These are phyloP conservation scores for Cepaea nemoralis DNA, from an alignment of 1,140 invertebrate species.

Conservation along the genomic window DNA sequence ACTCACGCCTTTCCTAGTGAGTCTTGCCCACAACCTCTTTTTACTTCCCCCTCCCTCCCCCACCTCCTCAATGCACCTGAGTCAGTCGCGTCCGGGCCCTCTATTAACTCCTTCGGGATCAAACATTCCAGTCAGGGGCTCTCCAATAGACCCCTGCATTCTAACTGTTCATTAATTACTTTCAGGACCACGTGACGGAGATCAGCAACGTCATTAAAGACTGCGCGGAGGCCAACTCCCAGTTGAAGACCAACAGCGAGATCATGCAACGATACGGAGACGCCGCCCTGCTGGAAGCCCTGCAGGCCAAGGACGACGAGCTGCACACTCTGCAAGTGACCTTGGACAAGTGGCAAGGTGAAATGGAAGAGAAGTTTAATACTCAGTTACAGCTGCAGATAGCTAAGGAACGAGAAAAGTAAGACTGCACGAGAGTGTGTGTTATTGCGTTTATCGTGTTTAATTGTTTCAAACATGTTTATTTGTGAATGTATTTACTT, in stretches of 20 bases:
- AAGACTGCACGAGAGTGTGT: conserved; percentile 16
- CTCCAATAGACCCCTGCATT: no score
- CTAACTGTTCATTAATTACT: no score
- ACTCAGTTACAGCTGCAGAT: conserved; percentile 40
- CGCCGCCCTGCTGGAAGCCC: conserved; percentile 41
- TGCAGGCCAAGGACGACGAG: conserved; percentile 56
- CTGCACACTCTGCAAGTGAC: conserved; percentile 50
- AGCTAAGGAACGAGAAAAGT: conserved; percentile 54
- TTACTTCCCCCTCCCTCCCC: no score
- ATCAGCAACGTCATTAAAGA: conserved; percentile 42
- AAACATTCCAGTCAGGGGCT: no score
- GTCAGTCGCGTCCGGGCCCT: no score
- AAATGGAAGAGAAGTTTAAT: conserved; percentile 46
- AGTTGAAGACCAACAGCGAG: conserved; percentile 16
- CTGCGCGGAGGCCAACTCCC: conserved; percentile 15
- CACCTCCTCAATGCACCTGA: no score
- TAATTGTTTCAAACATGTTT: no score
- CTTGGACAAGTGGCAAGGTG: conserved; percentile 47
- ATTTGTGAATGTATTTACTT: no score
- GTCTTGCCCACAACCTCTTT: no score
- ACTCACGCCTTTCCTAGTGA: no score
- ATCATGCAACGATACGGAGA: conserved; percentile 31
- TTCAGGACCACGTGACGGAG: conserved; percentile 57
- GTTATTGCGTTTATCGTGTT: no score
- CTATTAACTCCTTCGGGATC: no score